Conservation (phyloP, 2,888 invertebrate genomes). For the Xanthia icteritia region DNA sequence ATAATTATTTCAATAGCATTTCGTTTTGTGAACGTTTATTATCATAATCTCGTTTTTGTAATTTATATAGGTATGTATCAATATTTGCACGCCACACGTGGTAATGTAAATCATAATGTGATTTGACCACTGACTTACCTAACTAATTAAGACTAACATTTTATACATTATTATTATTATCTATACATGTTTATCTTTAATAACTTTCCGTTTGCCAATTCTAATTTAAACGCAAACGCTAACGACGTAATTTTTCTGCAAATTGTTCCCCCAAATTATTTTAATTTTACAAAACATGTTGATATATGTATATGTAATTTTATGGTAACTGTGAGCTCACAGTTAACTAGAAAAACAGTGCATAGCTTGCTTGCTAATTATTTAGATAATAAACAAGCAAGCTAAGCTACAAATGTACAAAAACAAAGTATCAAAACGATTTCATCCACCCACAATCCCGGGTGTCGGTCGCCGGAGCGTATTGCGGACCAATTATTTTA, state of each 20-base stretch:
- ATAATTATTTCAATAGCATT: too few relatives aligned
- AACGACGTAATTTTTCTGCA: neutral
- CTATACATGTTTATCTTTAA: neutral
- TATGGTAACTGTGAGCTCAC: neutral
- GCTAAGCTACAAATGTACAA: neutral
- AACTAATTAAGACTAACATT: too few relatives aligned
- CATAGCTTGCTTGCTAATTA: neutral
- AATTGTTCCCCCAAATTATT: neutral
- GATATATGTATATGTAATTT: neutral
- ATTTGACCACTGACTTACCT: too few relatives aligned
- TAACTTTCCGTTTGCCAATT: neutral
- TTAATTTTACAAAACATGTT: too few relatives aligned
- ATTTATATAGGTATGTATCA: too few relatives aligned
- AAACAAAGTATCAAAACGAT: slow-evolving; percentile 75
- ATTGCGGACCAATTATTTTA: slow-evolving; percentile 89
- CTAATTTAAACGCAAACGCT: neutral
- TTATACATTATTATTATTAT: too few relatives aligned
- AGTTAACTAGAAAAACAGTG: neutral
- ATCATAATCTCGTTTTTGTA: too few relatives aligned
- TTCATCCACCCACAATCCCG: slow-evolving; percentile 47
- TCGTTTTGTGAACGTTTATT: too few relatives aligned
- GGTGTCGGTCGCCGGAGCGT: slow-evolving; percentile 78
- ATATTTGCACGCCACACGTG: too few relatives aligned
- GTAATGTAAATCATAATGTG: too few relatives aligned
- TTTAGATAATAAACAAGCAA: too few relatives aligned